Conservation (phyloP, 2,888 invertebrate species). For the Amblyteles armatorius region DNA sequence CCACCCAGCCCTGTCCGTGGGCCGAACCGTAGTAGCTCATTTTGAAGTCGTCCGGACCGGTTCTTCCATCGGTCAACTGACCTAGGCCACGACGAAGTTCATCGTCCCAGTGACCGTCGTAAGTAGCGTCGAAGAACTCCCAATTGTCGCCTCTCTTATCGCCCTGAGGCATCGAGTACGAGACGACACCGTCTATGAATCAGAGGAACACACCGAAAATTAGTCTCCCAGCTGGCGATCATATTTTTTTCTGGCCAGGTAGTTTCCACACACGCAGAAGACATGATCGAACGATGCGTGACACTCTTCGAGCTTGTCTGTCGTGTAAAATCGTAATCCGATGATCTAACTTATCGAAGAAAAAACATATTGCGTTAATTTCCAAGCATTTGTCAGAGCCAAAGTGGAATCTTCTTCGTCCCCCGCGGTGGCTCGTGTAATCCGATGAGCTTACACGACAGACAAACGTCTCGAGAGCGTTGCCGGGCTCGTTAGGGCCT, state of each 20-base stretch:
- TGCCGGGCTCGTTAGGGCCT: conserved; percentile 7
- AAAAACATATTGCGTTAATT: conserved; percentile 30
- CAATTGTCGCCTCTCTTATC: conserved; percentile 91
- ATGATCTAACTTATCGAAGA: conserved; percentile 10
- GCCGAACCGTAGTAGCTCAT: conserved; percentile 86
- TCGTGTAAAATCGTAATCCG: conserved; percentile 26
- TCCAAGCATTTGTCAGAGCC: conserved; percentile 19
- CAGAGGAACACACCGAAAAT: conserved; percentile 16
- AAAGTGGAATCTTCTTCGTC: neutral
- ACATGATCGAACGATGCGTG: neutral
- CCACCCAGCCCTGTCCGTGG: conserved; percentile 92
- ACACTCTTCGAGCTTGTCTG: conserved; percentile 26
- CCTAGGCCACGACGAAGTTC: conserved; percentile 92
- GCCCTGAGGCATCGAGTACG: conserved; percentile 96
- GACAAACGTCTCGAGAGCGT: neutral
- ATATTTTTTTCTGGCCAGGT: neutral
- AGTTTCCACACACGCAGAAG: conserved; percentile 1
- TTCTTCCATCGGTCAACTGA: conserved; percentile 92
- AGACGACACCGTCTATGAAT: conserved; percentile 89
- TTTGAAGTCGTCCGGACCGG: conserved; percentile 91
- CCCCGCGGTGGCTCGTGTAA: conserved; percentile 15
- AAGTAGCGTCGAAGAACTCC: conserved; percentile 93
- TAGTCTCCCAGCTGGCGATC: conserved; percentile 18
- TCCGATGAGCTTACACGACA: conserved; percentile 19
- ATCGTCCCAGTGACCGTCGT: conserved; percentile 93